Evolutionary conservation across 2,797 vertebrate species (phyloP).

Genomic region (Glyptemys insculpta): DNA sequence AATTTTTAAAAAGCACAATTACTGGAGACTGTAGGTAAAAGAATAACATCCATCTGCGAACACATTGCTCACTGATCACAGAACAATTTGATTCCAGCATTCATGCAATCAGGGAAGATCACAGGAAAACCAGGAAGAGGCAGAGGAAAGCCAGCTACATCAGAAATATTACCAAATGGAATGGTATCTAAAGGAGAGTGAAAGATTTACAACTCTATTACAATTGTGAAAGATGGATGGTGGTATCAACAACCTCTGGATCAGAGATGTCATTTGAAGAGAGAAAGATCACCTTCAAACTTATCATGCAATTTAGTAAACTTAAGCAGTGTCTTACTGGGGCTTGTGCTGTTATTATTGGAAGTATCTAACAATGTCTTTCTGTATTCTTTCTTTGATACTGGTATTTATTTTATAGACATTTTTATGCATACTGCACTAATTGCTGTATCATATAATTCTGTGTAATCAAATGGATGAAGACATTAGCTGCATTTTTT

Average conservation of each 20-base stretch:
- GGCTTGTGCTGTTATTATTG: not conserved
- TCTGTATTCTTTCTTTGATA: not conserved
- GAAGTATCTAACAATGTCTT: slow-evolving; percentile 1
- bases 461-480: slow-evolving; percentile 58
- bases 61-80: not conserved
- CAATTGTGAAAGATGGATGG: not conserved
- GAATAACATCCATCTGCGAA: not conserved
- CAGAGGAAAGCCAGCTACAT: not conserved
- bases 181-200: not conserved
- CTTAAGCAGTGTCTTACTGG: not conserved
- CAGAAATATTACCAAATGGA: not conserved
- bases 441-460: slow-evolving; percentile 58
- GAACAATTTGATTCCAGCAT: not conserved
- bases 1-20: not conserved
- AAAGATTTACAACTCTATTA: not conserved
- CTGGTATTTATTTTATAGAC: not conserved
- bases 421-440: slow-evolving; percentile 2
- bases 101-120: not conserved
- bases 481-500: slow-evolving; percentile 44
- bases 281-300: not conserved
- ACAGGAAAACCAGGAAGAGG: not conserved
- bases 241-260: not conserved
- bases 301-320: slow-evolving; percentile 1
- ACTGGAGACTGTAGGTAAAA: not conserved
- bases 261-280: not conserved